Conservation (phyloP, 2,888 invertebrate genomes). For the Diarsia dahlii region DNA sequence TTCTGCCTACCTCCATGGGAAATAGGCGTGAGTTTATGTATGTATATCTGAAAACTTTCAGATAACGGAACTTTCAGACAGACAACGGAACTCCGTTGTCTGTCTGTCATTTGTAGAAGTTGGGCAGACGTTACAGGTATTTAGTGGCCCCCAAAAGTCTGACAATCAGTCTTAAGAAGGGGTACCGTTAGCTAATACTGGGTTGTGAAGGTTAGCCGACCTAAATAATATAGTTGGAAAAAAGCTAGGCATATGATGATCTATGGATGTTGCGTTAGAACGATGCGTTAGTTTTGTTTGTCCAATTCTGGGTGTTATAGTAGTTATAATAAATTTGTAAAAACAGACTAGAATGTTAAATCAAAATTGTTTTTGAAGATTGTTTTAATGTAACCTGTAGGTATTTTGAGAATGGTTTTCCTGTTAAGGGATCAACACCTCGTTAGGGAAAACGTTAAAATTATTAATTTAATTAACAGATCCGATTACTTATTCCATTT, state of each 20-base stretch:
- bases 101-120: not conserved
- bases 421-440: conserved; percentile 21
- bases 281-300: too few species aligned
- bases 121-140: not conserved
- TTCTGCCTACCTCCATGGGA: too few species aligned
- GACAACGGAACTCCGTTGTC: too few species aligned
- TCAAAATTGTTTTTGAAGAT: not conserved
- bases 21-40: too few species aligned
- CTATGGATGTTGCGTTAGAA: not conserved
- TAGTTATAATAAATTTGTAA: too few species aligned
- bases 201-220: not conserved
- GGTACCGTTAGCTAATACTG: too few species aligned
- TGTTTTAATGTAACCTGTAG: not conserved
- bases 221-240: not conserved
- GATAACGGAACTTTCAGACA: too few species aligned
- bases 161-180: too few species aligned
- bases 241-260: not conserved
- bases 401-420: conserved; percentile 9
- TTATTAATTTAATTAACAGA: not conserved
- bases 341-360: not conserved
- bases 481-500: not conserved
- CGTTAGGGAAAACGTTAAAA: not conserved
- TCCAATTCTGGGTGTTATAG: too few species aligned
- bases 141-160: not conserved
- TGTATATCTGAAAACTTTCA: too few species aligned